These are phyloP conservation scores for Colaptes auratus DNA, from an alignment of 2,113 vertebrate genomes.

Conservation along the genomic window DNA sequence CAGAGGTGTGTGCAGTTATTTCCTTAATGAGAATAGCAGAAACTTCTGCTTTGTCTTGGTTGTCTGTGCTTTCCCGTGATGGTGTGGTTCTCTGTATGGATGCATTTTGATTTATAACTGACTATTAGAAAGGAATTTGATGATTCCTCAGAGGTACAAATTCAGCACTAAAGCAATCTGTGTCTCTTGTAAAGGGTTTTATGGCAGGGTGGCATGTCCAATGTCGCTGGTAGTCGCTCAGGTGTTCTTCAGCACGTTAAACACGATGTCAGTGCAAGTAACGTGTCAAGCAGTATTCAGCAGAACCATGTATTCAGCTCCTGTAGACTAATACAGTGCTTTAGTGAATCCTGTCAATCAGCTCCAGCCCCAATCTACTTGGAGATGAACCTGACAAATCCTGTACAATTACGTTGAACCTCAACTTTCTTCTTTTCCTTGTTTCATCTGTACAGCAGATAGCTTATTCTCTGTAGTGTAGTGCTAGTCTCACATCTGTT, in stretches of 20 bases:
- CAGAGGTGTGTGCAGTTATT: not conserved
- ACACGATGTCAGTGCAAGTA: not conserved
- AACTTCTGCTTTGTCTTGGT: not conserved
- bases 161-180: not conserved
- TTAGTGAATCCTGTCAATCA: not conserved
- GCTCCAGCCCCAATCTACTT: not conserved
- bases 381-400: not conserved
- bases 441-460: not conserved
- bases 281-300: not conserved
- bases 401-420: not conserved
- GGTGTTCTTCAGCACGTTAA: not conserved
- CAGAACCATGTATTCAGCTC: not conserved
- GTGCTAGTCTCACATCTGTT: not conserved
- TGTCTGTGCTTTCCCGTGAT: not conserved
- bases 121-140: not conserved
- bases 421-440: not conserved
- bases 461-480: not conserved
- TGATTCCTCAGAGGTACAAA: not conserved
- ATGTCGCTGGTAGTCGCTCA: accelerated
- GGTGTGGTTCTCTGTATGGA: not conserved
- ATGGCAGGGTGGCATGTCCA: accelerated
- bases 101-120: too few relatives aligned
- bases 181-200: not conserved
- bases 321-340: not conserved
- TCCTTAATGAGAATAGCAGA: not conserved